phyloP scores from a whole-genome alignment of 2,113 vertebrate genomes.

The Dasyornis broadbenti region DNA sequence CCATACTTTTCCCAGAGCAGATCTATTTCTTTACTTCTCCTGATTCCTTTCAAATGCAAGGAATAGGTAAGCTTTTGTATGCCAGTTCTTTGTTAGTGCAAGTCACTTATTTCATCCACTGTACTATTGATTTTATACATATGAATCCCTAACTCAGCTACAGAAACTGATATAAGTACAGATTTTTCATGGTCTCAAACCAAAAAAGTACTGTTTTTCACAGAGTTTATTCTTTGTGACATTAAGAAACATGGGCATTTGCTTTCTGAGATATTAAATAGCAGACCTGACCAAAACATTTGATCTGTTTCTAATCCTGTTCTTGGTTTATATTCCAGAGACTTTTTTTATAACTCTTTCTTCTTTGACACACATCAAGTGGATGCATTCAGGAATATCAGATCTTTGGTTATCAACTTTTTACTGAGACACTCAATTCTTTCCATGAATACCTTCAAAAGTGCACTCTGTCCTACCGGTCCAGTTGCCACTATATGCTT shows the following conservation, averaged over 20 bases:
- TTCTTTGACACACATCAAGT: not conserved
- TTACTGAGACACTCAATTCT: not conserved
- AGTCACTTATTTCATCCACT: not conserved
- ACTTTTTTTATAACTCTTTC: not conserved
- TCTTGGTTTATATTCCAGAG: not conserved
- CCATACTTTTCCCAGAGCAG: not conserved
- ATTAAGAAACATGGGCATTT: not conserved
- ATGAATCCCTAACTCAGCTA: not conserved
- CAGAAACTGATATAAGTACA: not conserved
- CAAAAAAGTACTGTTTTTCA: not conserved
- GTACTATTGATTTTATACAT: not conserved
- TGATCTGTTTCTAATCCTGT: not conserved
- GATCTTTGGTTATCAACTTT: not conserved
- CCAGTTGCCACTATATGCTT: rapidly evolving
- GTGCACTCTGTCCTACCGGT: not conserved
- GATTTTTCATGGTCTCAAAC: not conserved
- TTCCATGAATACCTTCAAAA: not conserved
- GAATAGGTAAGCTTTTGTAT: not conserved
- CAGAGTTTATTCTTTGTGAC: not conserved
- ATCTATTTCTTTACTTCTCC: not conserved
- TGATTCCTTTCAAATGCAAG: not conserved
- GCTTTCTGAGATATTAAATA: not conserved
- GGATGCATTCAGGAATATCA: not conserved
- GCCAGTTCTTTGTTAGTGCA: not conserved
- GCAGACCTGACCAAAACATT: not conserved